Evolutionary conservation across 2,888 invertebrate species (phyloP).

Genomic region (Epinotia nisella): DNA sequence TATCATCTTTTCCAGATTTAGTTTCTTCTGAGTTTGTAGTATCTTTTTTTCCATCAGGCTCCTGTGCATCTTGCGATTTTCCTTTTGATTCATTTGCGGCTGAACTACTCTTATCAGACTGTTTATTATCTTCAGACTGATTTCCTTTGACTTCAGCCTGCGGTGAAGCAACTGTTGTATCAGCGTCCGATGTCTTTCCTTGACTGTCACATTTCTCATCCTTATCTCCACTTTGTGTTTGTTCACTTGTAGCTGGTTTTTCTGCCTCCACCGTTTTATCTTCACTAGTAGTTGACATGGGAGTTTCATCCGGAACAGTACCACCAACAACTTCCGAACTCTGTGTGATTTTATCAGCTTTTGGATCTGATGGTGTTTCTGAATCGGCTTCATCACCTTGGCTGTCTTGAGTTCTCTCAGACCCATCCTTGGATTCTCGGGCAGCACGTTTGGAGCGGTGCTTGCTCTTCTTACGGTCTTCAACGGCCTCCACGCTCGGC

Average conservation of each 20-base stretch:
- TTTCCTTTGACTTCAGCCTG: slow-evolving; percentile 49
- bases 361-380: slow-evolving; percentile 50
- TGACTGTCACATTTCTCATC: slow-evolving; percentile 45
- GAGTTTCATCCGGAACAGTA: slow-evolving; percentile 54
- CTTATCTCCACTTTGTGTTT: slow-evolving; percentile 49
- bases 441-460: slow-evolving; percentile 70
- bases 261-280: slow-evolving; percentile 56
- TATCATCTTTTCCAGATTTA: slow-evolving; percentile 56
- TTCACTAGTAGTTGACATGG: slow-evolving; percentile 70
- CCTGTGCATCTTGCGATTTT: slow-evolving; percentile 1
- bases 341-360: slow-evolving; percentile 59
- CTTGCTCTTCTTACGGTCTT: slow-evolving; percentile 76
- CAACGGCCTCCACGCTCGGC: slow-evolving; percentile 72
- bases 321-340: slow-evolving; percentile 51
- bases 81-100: slow-evolving; percentile 17
- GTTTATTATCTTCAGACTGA: slow-evolving; percentile 70
- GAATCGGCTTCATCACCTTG: slow-evolving; percentile 60
- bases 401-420: slow-evolving; percentile 68
- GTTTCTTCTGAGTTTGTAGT: slow-evolving; percentile 62
- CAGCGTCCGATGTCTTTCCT: slow-evolving; percentile 54
- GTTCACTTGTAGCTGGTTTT: slow-evolving; percentile 48
- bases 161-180: slow-evolving; percentile 59
- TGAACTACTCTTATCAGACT: slow-evolving; percentile 20
- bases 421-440: slow-evolving; percentile 68
- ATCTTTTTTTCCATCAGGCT: slow-evolving; percentile 53